Conservation (phyloP, 64 coral and sea anemone genomes). For the Dendrophyllia cribrosa region DNA sequence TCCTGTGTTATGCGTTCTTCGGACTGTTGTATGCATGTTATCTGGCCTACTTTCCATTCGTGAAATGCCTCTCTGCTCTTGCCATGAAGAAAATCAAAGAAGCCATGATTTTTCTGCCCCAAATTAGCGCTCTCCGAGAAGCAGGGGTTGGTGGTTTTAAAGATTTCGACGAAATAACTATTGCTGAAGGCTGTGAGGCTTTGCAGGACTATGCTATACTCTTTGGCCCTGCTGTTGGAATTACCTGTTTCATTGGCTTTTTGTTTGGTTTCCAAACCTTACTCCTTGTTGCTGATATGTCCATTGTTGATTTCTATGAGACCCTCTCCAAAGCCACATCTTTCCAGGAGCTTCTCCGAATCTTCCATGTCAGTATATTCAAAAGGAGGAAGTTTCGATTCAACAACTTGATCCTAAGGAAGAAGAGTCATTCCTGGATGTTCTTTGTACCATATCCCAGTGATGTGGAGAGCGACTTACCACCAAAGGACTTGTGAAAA, state of each 20-base stretch:
- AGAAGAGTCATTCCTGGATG: constrained; percentile 72
- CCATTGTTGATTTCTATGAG: constrained; percentile 97
- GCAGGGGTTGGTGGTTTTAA: constrained; percentile 7
- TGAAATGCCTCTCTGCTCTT: constrained; percentile 57
- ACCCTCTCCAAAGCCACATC: constrained; percentile 73
- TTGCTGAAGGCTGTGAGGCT: constrained; percentile 52
- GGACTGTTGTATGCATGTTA: constrained; percentile 88
- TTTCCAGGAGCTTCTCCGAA: constrained; percentile 77
- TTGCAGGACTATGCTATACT: constrained; percentile 69
- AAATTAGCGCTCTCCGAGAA: constrained; percentile 45
- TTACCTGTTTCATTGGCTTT: constrained; percentile 68
- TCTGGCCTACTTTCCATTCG: constrained; percentile 85
- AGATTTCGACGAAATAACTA: neutral
- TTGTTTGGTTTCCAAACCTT: constrained; percentile 82
- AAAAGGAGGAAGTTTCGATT: constrained; percentile 86
- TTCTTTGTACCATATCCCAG: constrained; percentile 79
- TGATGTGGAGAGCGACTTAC: constrained; percentile 63
- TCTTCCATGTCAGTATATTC: constrained; percentile 69
- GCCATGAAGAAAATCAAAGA: constrained; percentile 43
- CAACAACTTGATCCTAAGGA: constrained; percentile 54
- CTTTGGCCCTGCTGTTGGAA: constrained; percentile 68
- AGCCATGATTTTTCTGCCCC: constrained; percentile 12
- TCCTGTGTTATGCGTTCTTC: constrained; percentile 79
- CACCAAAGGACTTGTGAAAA: constrained; percentile 53
- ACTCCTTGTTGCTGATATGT: constrained; percentile 81